A percentile compares a stretch with the other conserved stretches of the same genome.
phyloP scores from a whole-genome alignment of 2,113 vertebrate species.

The Rhinoptilus africanus region DNA sequence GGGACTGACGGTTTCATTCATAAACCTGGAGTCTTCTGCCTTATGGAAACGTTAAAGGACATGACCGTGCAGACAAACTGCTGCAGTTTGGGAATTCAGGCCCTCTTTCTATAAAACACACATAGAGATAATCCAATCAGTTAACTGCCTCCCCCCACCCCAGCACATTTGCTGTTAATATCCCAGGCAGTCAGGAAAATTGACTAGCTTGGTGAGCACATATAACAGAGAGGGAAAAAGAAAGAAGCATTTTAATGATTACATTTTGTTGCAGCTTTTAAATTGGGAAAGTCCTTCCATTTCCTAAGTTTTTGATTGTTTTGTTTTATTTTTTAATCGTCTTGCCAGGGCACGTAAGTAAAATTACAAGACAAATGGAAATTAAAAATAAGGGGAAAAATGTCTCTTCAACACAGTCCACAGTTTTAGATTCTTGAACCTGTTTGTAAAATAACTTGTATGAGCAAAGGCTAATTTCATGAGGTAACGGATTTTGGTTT shows the following conservation, averaged over 20 bases:
- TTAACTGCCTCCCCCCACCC: not conserved
- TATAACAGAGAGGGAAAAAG: not conserved
- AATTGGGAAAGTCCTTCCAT: not conserved
- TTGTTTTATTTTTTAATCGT: not conserved
- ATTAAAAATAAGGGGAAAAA: not conserved
- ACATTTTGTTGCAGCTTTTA: not conserved
- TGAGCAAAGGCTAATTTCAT: not conserved
- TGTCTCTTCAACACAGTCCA: not conserved
- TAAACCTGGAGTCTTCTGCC: not conserved
- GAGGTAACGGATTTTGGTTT: not conserved
- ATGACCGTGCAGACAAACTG: rapidly evolving
- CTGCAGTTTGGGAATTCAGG: not conserved
- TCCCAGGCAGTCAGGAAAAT: not conserved
- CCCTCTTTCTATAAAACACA: not conserved
- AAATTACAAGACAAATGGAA: not conserved
- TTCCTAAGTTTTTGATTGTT: not conserved
- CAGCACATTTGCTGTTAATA: not conserved
- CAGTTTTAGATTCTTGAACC: not conserved
- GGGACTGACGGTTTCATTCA: not conserved
- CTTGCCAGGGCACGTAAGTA: not conserved
- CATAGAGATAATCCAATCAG: not conserved
- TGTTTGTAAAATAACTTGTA: not conserved
- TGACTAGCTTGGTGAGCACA: not conserved
- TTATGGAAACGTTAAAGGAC: rapidly evolving
- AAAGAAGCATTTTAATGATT: not conserved